These are phyloP conservation scores for Aphodius sticticus DNA, from an alignment of 2,888 invertebrate genomes.

Conservation along the genomic window DNA sequence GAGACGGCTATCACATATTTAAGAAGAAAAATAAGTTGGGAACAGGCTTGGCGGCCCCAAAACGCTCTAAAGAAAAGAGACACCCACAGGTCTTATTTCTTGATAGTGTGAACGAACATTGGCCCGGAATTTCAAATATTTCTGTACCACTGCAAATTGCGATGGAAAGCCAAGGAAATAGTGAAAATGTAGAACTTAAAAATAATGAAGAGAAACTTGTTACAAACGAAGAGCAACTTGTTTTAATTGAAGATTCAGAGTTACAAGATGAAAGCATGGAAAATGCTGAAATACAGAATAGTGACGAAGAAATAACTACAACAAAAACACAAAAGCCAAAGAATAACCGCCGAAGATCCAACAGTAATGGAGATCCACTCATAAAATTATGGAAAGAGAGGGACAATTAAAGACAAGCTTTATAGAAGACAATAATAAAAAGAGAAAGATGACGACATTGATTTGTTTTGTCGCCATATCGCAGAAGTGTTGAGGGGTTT, in stretches of 20 bases:
- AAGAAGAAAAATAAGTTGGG: slow-evolving; percentile 24
- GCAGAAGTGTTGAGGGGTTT: slow-evolving; percentile 29
- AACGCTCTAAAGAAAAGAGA: slow-evolving; percentile 25
- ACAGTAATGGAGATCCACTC: slow-evolving; percentile 26
- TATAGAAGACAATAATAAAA: slow-evolving; percentile 19
- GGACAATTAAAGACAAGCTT: slow-evolving; percentile 20
- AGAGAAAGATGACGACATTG: slow-evolving; percentile 26
- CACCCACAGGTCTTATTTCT: slow-evolving; percentile 24
- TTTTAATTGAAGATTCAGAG: slow-evolving; percentile 12
- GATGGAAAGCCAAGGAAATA: slow-evolving; percentile 11
- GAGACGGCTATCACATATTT: slow-evolving; percentile 22
- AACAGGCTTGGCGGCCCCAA: slow-evolving; percentile 22
- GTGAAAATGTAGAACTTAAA: slow-evolving; percentile 9
- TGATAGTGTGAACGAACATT: slow-evolving; percentile 18
- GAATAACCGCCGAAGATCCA: slow-evolving; percentile 18
- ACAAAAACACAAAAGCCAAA: slow-evolving; percentile 23
- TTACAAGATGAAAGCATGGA: slow-evolving; percentile 9
- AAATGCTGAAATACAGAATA: slow-evolving; percentile 28
- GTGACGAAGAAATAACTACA: slow-evolving; percentile 26
- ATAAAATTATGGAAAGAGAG: slow-evolving; percentile 32
- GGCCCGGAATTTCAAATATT: slow-evolving; percentile 27
- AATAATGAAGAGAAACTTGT: slow-evolving; percentile 21
- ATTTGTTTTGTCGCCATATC: slow-evolving; percentile 29
- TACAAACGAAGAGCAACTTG: slow-evolving; percentile 9
- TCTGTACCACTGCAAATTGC: slow-evolving; percentile 10